Evolutionary conservation across 2,888 invertebrate species (phyloP).

Genomic region (Diabrotica balteata): DNA sequence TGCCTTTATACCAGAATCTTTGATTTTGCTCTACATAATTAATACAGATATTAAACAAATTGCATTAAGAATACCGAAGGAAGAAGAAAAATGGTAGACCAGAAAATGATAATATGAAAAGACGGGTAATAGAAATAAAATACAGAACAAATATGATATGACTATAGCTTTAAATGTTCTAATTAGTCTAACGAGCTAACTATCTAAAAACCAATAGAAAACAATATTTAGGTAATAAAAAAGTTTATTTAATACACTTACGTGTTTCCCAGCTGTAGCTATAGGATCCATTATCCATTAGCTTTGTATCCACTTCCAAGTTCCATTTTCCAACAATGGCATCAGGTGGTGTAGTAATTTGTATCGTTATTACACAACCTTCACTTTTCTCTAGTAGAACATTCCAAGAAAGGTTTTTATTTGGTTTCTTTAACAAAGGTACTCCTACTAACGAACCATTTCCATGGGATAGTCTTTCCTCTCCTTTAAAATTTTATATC

Average conservation of each 20-base stretch:
- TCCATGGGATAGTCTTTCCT: slow-evolving; percentile 79
- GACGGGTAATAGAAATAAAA: too few relatives aligned
- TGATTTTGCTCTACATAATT: too few relatives aligned
- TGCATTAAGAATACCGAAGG: too few relatives aligned
- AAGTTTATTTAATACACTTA: slow-evolving; percentile 55
- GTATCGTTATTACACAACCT: slow-evolving; percentile 67
- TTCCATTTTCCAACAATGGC: slow-evolving; percentile 84
- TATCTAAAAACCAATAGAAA: too few relatives aligned
- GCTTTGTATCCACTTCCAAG: slow-evolving; percentile 82
- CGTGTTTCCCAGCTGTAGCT: slow-evolving; percentile 80
- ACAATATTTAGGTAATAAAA: too few relatives aligned
- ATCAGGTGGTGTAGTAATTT: slow-evolving; percentile 75
- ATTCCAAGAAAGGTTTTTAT: slow-evolving; percentile 74
- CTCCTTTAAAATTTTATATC: slow-evolving; percentile 62
- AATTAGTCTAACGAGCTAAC: too few relatives aligned
- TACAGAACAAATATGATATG: too few relatives aligned
- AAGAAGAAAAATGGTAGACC: too few relatives aligned
- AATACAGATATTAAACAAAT: too few relatives aligned
- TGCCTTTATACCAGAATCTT: too few relatives aligned
- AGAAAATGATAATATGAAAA: too few relatives aligned
- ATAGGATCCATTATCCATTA: slow-evolving; percentile 71
- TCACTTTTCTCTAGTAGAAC: slow-evolving; percentile 73
- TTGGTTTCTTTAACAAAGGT: slow-evolving; percentile 71
- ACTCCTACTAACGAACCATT: slow-evolving; percentile 81
- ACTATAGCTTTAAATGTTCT: too few relatives aligned